These are phyloP conservation scores for Cenopis cana DNA, from an alignment of 2,888 invertebrate genomes.

Conservation along the genomic window DNA sequence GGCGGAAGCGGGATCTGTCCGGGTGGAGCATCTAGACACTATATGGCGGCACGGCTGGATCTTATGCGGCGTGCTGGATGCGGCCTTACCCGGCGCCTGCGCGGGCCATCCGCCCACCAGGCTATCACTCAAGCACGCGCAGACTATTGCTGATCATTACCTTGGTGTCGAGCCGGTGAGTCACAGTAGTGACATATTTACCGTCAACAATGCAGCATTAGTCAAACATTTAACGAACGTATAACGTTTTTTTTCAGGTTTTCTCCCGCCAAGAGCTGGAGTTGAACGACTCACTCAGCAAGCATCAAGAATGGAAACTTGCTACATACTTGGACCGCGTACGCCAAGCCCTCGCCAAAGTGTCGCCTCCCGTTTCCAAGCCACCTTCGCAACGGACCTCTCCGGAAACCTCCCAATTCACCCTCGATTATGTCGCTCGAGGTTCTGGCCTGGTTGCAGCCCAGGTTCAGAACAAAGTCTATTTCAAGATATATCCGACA, in stretches of 20 bases:
- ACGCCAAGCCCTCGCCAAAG: slow-evolving; percentile 73
- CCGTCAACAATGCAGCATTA: not conserved
- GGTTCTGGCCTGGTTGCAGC: slow-evolving; percentile 86
- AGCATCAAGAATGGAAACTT: slow-evolving; percentile 84
- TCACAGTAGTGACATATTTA: no score
- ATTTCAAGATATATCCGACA: slow-evolving; percentile 86
- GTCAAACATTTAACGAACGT: not conserved
- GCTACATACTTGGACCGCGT: slow-evolving; percentile 81
- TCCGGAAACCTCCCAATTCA: slow-evolving; percentile 70
- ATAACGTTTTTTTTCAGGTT: slow-evolving; percentile 74
- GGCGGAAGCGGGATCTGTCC: slow-evolving; percentile 69
- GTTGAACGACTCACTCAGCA: slow-evolving; percentile 74
- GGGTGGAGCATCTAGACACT: slow-evolving; percentile 78
- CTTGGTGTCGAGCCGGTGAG: slow-evolving; percentile 85
- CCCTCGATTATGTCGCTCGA: slow-evolving; percentile 84
- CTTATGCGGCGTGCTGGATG: slow-evolving; percentile 85
- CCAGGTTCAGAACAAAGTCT: slow-evolving; percentile 81
- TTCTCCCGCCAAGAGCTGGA: slow-evolving; percentile 85
- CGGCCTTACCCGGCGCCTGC: slow-evolving; percentile 86
- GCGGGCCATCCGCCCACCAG: slow-evolving; percentile 83
- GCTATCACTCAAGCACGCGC: slow-evolving; percentile 81
- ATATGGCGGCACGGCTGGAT: slow-evolving; percentile 86
- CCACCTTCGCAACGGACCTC: slow-evolving; percentile 68
- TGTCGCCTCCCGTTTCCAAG: slow-evolving; percentile 74
- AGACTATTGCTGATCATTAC: slow-evolving; percentile 86